phyloP scores from a whole-genome alignment of 2,113 vertebrate species.

The Ploceus nigricollis region DNA sequence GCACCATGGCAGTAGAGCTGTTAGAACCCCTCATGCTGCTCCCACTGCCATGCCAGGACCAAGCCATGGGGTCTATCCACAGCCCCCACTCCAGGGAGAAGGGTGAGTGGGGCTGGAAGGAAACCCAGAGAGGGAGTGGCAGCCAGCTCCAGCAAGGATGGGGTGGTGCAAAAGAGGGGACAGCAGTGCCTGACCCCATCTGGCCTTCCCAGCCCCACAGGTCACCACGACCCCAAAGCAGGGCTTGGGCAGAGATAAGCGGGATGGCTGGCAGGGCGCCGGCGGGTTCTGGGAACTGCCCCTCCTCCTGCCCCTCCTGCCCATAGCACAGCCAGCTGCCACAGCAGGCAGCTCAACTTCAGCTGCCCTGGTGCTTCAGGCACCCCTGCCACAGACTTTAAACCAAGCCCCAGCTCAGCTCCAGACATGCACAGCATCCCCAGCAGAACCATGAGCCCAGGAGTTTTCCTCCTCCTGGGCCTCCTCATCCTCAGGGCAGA shows the following conservation, averaged over 20 bases:
- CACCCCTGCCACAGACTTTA: neutral
- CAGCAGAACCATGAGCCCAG: neutral
- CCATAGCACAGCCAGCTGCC: neutral
- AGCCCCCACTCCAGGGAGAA: neutral
- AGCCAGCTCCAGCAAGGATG: fast-evolving
- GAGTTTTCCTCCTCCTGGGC: neutral
- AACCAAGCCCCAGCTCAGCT: neutral
- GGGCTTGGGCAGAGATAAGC: neutral
- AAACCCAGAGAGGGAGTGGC: neutral
- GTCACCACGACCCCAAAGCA: neutral
- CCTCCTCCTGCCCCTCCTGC: conserved; percentile 28
- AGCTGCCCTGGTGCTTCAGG: neutral
- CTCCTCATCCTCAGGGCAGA: neutral
- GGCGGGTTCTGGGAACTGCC: neutral
- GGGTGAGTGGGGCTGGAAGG: neutral
- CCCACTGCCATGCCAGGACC: fast-evolving
- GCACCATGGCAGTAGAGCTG: neutral
- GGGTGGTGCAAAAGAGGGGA: fast-evolving
- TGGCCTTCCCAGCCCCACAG: neutral
- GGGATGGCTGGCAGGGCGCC: neutral
- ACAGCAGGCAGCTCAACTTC: neutral
- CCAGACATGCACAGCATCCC: fast-evolving
- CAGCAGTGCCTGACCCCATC: neutral
- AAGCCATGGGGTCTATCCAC: fast-evolving
- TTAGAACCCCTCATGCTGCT: neutral